Evolutionary conservation across 2,888 invertebrate species (phyloP), one percentile per base, ranked within the genome.

Genomic region (Dysmachus trigonus): DNA sequence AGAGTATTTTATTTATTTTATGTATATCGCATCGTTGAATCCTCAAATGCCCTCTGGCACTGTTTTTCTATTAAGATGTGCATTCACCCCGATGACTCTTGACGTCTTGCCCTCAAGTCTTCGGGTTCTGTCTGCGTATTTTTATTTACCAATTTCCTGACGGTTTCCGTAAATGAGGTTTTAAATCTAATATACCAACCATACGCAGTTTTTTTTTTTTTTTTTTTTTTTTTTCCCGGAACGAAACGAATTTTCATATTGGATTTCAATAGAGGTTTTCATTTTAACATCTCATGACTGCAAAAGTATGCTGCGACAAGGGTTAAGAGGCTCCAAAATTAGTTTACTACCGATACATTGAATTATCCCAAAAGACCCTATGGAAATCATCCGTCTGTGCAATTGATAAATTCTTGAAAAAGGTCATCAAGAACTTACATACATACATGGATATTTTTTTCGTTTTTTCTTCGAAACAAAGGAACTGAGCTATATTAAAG

Each of bases 131-230:
- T 33, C 22, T 74, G 18, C 74, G 31, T 18, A 76, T n/a, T 76
- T 76, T 76, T 35, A 76, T 76, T 38, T 76, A 62, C 38, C 38
- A 76, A 76, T 76, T 76, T 76, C 22, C 38, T 76, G 38, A n/a
- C 38, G 33, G 76, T 76, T 76, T 76, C 38, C 38, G 62, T 35
- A 38, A 76, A 76, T 38, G 76, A 76, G 38, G 18, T 76, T 76
- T 76, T 76, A 76, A 76, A 76, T 76, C 38, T 38, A 76, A 76
- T 76, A 13, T 41, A 41, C 38, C 38, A 76, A 76, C 18, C 38
- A 18, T 76, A 38, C 76, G 76, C 76, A 76, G 76, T 1, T 6
- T 38, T 76, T 22, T 1, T 1, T 6, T 38, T 76, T 22, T 1
- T 1, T 6, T 38, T 76, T 22, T 1, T n/a, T n/a, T 1, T 6